Conservation (phyloP, 2,888 invertebrate genomes). For the Chalcis sispes region DNA sequence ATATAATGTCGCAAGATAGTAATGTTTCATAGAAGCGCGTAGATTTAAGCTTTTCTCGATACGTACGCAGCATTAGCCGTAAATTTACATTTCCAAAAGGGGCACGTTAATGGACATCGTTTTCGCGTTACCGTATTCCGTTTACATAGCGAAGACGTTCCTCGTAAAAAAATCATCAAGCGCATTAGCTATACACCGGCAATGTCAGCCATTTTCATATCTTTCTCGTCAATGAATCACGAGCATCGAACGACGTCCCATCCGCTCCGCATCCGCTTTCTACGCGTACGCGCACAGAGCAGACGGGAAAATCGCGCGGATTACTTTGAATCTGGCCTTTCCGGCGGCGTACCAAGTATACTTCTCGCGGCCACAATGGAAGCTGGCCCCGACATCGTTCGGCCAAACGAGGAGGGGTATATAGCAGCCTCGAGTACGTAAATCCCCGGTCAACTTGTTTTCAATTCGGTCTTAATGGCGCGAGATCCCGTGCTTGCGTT, state of each 20-base stretch:
- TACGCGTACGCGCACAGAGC: neutral
- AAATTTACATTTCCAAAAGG: too few relatives aligned
- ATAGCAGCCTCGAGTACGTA: constrained; percentile 29
- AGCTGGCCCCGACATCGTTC: neutral
- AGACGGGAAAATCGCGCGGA: constrained; percentile 17
- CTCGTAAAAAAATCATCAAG: neutral
- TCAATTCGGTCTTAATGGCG: constrained; percentile 48
- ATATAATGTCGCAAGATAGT: too few relatives aligned
- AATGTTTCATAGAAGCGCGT: too few relatives aligned
- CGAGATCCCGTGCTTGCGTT: constrained; percentile 26
- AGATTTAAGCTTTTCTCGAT: too few relatives aligned
- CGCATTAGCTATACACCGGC: neutral
- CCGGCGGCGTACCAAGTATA: constrained; percentile 5
- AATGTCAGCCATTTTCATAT: neutral
- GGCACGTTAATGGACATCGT: too few relatives aligned
- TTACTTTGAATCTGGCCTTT: constrained; percentile 8
- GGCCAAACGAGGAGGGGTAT: neutral
- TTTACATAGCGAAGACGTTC: neutral
- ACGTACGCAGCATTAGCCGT: too few relatives aligned
- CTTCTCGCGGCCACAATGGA: constrained; percentile 37
- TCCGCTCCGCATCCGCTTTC: neutral
- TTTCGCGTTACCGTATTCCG: too few relatives aligned
- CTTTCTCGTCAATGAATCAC: constrained; percentile 5
- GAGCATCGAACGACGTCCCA: constrained; percentile 9
- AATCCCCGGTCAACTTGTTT: constrained; percentile 53